phyloP scores from a whole-genome alignment of 2,113 vertebrate genomes.

The Thomomys bottae region DNA sequence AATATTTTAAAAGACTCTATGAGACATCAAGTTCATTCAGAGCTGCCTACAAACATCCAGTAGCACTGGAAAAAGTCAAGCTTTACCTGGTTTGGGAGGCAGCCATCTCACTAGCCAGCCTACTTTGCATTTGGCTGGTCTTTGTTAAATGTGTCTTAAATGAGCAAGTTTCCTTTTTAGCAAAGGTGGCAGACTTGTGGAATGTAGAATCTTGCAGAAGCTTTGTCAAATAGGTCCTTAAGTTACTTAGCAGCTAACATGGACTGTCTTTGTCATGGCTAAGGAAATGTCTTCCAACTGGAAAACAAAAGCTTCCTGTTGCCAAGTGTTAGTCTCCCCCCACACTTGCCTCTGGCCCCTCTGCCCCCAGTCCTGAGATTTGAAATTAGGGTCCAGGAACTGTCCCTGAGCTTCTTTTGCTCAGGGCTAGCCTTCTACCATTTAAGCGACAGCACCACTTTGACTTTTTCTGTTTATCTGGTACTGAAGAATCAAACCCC shows the following conservation, averaged over 20 bases:
- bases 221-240: conserved; percentile 1
- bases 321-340: no score
- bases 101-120: neutral
- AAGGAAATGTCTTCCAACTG: conserved; percentile 65
- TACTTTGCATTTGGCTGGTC: conserved; percentile 3
- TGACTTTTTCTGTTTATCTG: no score
- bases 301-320: conserved; percentile 58
- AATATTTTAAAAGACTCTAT: no score
- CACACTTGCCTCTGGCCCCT: no score
- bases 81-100: neutral
- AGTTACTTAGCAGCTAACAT: conserved; percentile 51
- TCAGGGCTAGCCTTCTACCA: no score
- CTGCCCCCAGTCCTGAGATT: no score
- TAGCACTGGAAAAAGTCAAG: neutral
- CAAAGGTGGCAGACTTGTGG: conserved; percentile 33
- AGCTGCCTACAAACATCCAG: neutral
- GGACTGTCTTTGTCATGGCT: conserved; percentile 8
- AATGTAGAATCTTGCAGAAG: conserved; percentile 44
- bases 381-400: no score
- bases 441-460: no score
- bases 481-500: no score
- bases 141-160: conserved; percentile 59
- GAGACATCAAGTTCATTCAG: neutral
- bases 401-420: no score
- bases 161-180: conserved; percentile 66